phyloP scores from a whole-genome alignment of 2,888 invertebrate genomes.

The Fragum whitleyi region DNA sequence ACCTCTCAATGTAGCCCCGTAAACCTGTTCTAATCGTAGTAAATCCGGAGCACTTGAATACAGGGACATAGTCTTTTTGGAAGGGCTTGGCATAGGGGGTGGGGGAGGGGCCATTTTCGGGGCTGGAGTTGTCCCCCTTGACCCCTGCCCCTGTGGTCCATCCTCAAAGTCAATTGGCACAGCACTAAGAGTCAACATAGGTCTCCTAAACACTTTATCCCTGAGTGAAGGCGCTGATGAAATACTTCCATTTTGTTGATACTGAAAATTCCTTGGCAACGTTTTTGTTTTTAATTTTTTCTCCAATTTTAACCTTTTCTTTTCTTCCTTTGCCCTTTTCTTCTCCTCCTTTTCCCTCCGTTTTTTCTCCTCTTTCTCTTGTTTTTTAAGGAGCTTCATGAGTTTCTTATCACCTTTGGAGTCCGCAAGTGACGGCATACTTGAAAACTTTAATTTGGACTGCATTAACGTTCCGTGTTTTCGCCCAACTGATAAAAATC shows the following conservation, averaged over 20 bases:
- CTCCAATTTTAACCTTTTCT: slow-evolving; percentile 74
- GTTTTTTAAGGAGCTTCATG: slow-evolving; percentile 74
- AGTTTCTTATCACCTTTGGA: slow-evolving; percentile 75
- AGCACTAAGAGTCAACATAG: slow-evolving; percentile 69
- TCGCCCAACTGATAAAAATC: slow-evolving; percentile 61
- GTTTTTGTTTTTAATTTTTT: slow-evolving; percentile 73
- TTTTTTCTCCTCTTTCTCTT: slow-evolving; percentile 76
- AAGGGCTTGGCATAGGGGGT: slow-evolving; percentile 65
- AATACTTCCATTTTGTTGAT: slow-evolving; percentile 66
- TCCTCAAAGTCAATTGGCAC: slow-evolving; percentile 78
- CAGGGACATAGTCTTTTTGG: slow-evolving; percentile 63
- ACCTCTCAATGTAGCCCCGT: slow-evolving; percentile 73
- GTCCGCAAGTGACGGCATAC: slow-evolving; percentile 76
- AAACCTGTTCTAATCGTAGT: slow-evolving; percentile 75
- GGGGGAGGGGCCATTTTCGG: slow-evolving; percentile 67
- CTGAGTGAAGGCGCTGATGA: neutral
- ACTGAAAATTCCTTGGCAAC: slow-evolving; percentile 75
- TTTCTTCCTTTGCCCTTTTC: slow-evolving; percentile 75
- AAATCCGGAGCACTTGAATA: slow-evolving; percentile 78
- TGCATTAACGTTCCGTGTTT: slow-evolving; percentile 67
- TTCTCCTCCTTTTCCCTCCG: slow-evolving; percentile 74
- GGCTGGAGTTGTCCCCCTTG: slow-evolving; percentile 48
- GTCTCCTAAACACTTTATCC: slow-evolving; percentile 72
- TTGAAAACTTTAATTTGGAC: slow-evolving; percentile 72
- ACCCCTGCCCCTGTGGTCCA: slow-evolving; percentile 54